Conservation (phyloP, 2,113 vertebrate genomes). For the Gallinago paraguaiae region DNA sequence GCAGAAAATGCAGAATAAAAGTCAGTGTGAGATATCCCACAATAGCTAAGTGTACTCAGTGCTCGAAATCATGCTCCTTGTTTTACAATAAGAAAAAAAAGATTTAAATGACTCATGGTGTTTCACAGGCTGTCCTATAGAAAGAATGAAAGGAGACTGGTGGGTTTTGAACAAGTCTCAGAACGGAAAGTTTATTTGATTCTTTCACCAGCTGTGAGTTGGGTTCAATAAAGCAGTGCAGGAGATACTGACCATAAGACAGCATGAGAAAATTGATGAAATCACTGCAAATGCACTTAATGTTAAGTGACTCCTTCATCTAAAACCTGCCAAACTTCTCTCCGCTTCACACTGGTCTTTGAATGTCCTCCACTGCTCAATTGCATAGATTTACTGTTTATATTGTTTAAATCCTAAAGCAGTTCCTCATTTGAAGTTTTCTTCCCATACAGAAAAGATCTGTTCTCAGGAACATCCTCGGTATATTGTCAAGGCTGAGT, state of each 20-base stretch:
- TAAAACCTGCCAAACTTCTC: neutral
- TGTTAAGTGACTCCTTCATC: neutral
- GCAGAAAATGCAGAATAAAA: neutral
- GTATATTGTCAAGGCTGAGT: neutral
- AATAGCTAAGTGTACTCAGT: accelerated
- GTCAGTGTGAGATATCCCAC: neutral
- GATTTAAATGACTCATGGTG: accelerated
- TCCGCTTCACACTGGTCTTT: neutral
- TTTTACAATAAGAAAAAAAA: neutral
- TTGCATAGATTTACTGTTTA: neutral
- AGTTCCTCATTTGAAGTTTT: neutral
- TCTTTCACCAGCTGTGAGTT: neutral
- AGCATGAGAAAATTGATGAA: neutral
- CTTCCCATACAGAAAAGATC: neutral
- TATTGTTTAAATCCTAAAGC: neutral
- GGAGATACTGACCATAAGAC: neutral
- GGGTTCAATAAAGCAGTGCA: neutral
- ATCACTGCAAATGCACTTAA: neutral
- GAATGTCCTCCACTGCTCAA: neutral
- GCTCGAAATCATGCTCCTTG: neutral
- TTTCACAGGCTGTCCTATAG: neutral
- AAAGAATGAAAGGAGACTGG: neutral
- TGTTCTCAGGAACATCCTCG: neutral
- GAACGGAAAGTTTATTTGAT: neutral
- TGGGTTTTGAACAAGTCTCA: neutral